Conservation (phyloP, 2,888 invertebrate species). For the Nasonovia ribisnigri region DNA sequence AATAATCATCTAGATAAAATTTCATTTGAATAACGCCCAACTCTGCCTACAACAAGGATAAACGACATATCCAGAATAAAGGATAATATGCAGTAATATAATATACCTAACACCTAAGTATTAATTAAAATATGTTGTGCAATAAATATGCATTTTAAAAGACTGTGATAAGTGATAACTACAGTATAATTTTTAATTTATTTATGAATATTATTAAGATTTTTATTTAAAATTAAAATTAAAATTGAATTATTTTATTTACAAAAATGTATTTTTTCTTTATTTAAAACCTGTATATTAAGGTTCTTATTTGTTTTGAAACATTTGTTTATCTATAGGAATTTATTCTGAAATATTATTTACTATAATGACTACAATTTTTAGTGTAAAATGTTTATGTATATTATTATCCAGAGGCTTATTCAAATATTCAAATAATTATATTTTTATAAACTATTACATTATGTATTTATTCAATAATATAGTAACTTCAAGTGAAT, state of each 20-base stretch:
- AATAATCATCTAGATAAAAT: too few species aligned
- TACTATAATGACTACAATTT: too few species aligned
- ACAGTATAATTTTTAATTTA: slow-evolving; percentile 46
- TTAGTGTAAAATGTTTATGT: too few species aligned
- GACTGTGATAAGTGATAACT: slow-evolving; percentile 57
- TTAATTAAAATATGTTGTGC: background rate
- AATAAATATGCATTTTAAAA: slow-evolving; percentile 16
- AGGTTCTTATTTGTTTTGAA: background rate
- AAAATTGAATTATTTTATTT: slow-evolving; percentile 5
- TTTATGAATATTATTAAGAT: background rate
- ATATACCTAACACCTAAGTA: slow-evolving; percentile 64
- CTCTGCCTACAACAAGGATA: too few species aligned
- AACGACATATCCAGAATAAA: slow-evolving; percentile 73
- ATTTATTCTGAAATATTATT: too few species aligned
- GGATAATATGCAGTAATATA: slow-evolving; percentile 74
- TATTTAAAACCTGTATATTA: background rate
- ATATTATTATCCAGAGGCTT: too few species aligned
- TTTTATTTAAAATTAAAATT: too few species aligned
- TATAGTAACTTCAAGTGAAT: too few species aligned
- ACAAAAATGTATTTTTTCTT: background rate
- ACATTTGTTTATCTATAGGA: background rate
- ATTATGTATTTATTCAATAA: too few species aligned
- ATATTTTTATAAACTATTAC: too few species aligned
- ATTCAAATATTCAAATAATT: too few species aligned
- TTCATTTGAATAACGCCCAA: too few species aligned